Evolutionary conservation across 2,113 vertebrate species (phyloP).

Genomic region (Condylura cristata): DNA sequence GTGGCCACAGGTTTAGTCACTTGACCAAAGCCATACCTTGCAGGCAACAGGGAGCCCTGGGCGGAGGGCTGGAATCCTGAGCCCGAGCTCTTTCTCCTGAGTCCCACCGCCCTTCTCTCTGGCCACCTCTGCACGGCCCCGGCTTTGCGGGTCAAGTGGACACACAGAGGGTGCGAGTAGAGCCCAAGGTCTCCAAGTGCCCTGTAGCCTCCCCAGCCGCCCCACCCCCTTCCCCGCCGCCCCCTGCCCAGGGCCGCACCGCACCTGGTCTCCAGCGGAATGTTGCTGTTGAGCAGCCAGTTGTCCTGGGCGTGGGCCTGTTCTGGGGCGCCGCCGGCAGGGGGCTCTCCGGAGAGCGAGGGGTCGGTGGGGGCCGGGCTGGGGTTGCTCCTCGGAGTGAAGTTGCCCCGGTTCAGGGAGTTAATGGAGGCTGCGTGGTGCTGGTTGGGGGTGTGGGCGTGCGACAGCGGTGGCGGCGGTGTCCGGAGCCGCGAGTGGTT

Average conservation of each 20-base stretch:
- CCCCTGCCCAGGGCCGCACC: background rate
- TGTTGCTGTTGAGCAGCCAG: constrained; percentile 99
- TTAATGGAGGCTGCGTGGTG: constrained; percentile 95
- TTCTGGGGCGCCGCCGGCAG: constrained; percentile 88
- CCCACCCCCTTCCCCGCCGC: rapidly evolving
- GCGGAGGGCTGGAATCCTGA: background rate
- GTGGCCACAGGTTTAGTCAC: background rate
- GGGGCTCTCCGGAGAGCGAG: constrained; percentile 93
- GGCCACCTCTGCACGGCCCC: background rate
- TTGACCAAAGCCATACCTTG: background rate
- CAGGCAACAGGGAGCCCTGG: background rate
- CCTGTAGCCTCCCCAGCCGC: rapidly evolving
- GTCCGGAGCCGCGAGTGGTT: constrained; percentile 95
- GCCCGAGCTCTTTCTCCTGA: rapidly evolving
- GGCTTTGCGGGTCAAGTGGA: background rate
- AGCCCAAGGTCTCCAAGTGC: background rate
- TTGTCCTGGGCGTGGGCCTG: constrained; percentile 94
- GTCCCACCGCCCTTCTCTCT: background rate
- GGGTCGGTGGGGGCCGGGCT: constrained; percentile 97
- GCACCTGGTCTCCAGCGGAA: constrained; percentile 98
- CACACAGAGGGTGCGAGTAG: background rate
- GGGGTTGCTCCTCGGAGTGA: constrained; percentile 96
- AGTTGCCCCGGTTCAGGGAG: constrained; percentile 96
- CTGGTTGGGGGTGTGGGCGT: constrained; percentile 94
- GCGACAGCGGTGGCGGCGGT: constrained; percentile 93